Base-by-base conservation (phyloP, 2,888 invertebrate species). In the Mamestra brassicae region DNA sequence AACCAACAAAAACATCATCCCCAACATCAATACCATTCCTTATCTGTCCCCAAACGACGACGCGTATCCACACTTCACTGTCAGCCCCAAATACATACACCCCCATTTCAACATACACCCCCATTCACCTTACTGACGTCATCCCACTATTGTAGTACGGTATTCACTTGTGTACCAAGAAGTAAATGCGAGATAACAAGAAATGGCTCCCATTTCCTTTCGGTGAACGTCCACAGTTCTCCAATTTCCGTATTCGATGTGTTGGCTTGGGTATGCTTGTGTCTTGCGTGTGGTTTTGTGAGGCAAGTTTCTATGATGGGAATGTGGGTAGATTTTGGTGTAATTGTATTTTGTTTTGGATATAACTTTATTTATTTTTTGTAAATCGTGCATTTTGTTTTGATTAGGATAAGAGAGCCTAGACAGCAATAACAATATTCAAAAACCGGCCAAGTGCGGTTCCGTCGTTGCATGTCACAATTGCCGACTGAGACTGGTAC, bases 171-270 rank as follows among this genome's bases (percentile, higher is more conserved):
- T 61, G 38, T 79, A 58, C 79, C 52, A 69, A 83, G 72, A 77
- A 74, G 61, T 77, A 71, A 72, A 62, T 17, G 52, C 11, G 42
- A 78, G 77, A 83, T 87, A 85, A 65, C 87, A 70, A 74, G 83
- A 80, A 82, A 85, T 80, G 68, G 79, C 68, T 76, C 54, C 80
- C 74, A 87, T 86, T 86, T 87, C 87, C 85, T 71, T 38, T 58
- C n/a, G 42, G 62, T 78, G 78, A 87, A 71, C 81, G 62, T 69
- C 83, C 84, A 85, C 71, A 76, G 78, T 83, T 80, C 81, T 84
- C 78, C 86, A 84, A 86, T 87, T 87, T 87, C 87, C 87, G 82
- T 71, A n/a, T 74, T 84, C 26, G 42, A 36, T 67, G 66, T 54
- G 45, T 76, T 13, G 34, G 61, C 47, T 36, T 62, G 54, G 50